Conservation (phyloP, 2,888 invertebrate genomes). For the Rhamphomyia laevipes region DNA sequence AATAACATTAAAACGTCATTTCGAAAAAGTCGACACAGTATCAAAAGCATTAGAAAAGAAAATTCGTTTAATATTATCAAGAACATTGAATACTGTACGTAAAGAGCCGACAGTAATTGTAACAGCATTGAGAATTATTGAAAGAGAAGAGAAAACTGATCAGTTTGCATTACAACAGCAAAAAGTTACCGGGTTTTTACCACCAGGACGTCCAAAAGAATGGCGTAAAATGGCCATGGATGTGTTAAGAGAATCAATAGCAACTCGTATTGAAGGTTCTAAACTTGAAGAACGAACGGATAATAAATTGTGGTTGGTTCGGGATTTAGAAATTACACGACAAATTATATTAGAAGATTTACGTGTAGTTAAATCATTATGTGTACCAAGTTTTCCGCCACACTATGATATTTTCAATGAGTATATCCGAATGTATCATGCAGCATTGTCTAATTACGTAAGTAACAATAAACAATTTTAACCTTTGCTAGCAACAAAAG, state of each 20-base stretch:
- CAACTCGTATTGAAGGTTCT: conserved; percentile 83
- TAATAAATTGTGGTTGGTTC: conserved; percentile 92
- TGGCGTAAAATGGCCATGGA: conserved; percentile 82
- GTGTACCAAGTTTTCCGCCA: conserved; percentile 91
- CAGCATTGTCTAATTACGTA: conserved; percentile 67
- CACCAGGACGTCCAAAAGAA: conserved; percentile 85
- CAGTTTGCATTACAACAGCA: conserved; percentile 60
- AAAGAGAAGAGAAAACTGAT: conserved; percentile 93
- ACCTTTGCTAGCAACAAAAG: not conserved
- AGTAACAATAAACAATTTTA: conserved; percentile 28
- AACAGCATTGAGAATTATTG: conserved; percentile 89
- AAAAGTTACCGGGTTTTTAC: conserved; percentile 67
- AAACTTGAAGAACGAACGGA: conserved; percentile 82
- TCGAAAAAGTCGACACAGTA: conserved; percentile 86
- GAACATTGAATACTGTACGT: conserved; percentile 86
- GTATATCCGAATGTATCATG: conserved; percentile 91
- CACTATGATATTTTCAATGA: conserved; percentile 84
- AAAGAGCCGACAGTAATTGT: conserved; percentile 93
- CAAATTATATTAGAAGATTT: conserved; percentile 84
- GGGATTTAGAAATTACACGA: conserved; percentile 80
- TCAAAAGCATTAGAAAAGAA: conserved; percentile 85
- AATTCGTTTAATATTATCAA: conserved; percentile 73
- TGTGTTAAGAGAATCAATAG: conserved; percentile 66
- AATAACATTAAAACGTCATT: conserved; percentile 88
- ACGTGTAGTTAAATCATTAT: conserved; percentile 77